Evolutionary conservation across 2,797 vertebrate genomes (phyloP).

Genomic region (Percopsis omiscomaycus): DNA sequence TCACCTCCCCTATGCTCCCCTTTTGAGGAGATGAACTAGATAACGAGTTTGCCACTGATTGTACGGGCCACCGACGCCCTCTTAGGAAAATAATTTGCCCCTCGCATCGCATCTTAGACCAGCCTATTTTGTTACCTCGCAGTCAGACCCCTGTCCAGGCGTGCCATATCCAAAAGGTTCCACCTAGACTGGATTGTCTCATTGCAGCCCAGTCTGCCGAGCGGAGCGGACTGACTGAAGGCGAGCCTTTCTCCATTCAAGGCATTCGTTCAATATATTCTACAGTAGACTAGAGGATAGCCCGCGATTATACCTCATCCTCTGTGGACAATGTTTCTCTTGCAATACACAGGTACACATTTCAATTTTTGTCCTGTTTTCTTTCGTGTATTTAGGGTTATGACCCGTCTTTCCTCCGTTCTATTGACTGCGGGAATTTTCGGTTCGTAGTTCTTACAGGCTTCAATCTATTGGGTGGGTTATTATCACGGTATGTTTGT

Average conservation of each 20-base stretch:
- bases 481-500: not conserved
- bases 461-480: not conserved
- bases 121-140: conserved; percentile 7
- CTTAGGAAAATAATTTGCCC: conserved; percentile 1
- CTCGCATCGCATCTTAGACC: conserved; percentile 8
- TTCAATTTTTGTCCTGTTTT: conserved; percentile 35
- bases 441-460: conserved; percentile 10
- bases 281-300: conserved; percentile 54
- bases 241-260: conserved; percentile 48
- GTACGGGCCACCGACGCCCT: not conserved
- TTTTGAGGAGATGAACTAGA: not conserved
- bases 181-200: conserved; percentile 70
- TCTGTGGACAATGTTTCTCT: conserved; percentile 86
- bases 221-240: conserved; percentile 64
- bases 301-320: conserved; percentile 47
- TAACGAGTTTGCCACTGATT: not conserved
- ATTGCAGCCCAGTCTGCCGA: conserved; percentile 77
- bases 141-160: conserved; percentile 21
- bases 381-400: not conserved
- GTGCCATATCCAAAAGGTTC: conserved; percentile 63
- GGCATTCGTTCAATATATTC: conserved; percentile 61
- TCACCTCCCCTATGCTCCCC: not conserved
- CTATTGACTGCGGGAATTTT: conserved; percentile 10
- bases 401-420: conserved; percentile 3
- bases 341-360: conserved; percentile 87